phyloP scores from a whole-genome alignment of 2,888 invertebrate genomes.

The Microdon myrmicae region DNA sequence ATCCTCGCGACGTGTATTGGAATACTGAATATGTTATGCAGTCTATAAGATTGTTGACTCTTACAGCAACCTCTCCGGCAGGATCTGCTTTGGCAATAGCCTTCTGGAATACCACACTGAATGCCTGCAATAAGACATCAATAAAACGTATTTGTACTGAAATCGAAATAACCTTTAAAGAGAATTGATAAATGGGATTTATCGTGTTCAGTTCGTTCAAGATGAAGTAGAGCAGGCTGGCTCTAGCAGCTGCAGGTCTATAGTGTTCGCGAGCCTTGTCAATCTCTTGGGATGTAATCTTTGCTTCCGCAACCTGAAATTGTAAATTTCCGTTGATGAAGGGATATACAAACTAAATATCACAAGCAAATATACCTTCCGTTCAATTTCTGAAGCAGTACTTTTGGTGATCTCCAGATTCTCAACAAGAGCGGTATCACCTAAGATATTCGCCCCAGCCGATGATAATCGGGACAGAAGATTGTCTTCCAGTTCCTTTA shows the following conservation, averaged over 20 bases:
- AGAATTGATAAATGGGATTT: conserved; percentile 97
- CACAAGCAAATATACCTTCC: conserved; percentile 71
- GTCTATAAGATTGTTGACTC: conserved; percentile 91
- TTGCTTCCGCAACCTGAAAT: conserved; percentile 82
- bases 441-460: conserved; percentile 91
- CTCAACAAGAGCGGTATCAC: conserved; percentile 94
- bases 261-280: conserved; percentile 91
- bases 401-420: conserved; percentile 95
- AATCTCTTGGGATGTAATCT: conserved; percentile 89
- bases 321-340: neutral
- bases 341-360: neutral
- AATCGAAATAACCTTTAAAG: conserved; percentile 77
- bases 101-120: conserved; percentile 97
- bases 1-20: conserved; percentile 91
- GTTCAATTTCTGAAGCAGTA: conserved; percentile 95
- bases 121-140: conserved; percentile 81
- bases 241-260: conserved; percentile 83
- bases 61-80: conserved; percentile 78
- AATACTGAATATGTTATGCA: conserved; percentile 95
- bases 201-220: conserved; percentile 95
- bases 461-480: conserved; percentile 88
- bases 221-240: conserved; percentile 94
- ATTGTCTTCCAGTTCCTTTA: conserved; percentile 93
- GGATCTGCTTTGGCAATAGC: conserved; percentile 90
- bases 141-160: conserved; percentile 60